Evolutionary conservation across 2,888 invertebrate genomes (phyloP).

Genomic region (Drosophila bunnanda): DNA sequence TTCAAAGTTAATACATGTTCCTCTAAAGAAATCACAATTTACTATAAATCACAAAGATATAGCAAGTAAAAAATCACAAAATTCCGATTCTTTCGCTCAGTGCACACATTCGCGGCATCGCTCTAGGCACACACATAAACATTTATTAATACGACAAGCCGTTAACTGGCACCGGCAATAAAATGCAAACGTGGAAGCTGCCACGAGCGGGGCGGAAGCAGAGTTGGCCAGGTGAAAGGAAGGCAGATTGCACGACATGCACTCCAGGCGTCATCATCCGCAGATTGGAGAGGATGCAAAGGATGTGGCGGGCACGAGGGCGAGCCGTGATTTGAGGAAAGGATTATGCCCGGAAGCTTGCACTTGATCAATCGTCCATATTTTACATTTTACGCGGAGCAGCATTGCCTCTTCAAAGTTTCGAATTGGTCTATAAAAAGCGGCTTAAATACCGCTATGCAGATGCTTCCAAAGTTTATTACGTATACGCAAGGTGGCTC

Average conservation of each 20-base stretch:
- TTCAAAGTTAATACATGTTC: background rate
- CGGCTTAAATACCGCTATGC: background rate
- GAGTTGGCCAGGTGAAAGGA: background rate
- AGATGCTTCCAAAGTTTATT: slow-evolving; percentile 1
- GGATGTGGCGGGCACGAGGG: too few relatives aligned
- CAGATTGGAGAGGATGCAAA: background rate
- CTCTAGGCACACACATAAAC: slow-evolving; percentile 28
- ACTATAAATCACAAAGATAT: background rate
- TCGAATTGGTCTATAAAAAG: slow-evolving; percentile 9
- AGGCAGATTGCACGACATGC: background rate
- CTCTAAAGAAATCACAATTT: background rate
- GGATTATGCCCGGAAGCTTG: slow-evolving; percentile 2
- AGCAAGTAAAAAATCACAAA: too few relatives aligned
- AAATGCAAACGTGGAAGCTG: slow-evolving; percentile 29
- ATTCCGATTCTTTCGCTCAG: background rate
- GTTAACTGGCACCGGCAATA: slow-evolving; percentile 43
- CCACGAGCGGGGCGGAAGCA: background rate
- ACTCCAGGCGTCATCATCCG: slow-evolving; percentile 2
- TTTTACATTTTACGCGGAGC: background rate
- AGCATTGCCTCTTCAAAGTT: background rate
- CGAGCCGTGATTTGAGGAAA: background rate
- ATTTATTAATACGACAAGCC: slow-evolving; percentile 44
- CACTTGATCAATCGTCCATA: slow-evolving; percentile 8
- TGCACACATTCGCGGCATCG: slow-evolving; percentile 5
- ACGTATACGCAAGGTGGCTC: background rate